phyloP scores from a whole-genome alignment of 2,888 invertebrate species.

The Apotomis turbidana region DNA sequence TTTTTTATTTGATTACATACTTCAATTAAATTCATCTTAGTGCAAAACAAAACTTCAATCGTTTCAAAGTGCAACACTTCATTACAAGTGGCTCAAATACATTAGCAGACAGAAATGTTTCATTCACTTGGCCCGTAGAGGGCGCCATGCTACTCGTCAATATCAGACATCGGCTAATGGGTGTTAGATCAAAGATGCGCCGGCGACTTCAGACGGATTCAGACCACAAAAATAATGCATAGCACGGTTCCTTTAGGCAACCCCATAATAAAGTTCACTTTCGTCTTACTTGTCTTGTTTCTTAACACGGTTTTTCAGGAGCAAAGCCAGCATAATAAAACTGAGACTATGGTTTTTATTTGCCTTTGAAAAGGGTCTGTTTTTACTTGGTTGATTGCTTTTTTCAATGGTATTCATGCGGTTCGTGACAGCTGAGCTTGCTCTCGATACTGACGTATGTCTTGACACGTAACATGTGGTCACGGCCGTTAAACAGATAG shows the following conservation, averaged over 20 bases:
- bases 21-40: neutral
- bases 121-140: conserved; percentile 7
- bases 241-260: too few species aligned
- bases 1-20: too few species aligned
- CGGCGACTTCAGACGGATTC: conserved; percentile 19
- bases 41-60: conserved; percentile 15
- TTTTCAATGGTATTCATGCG: conserved; percentile 1
- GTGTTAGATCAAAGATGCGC: conserved; percentile 38
- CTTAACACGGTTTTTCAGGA: conserved; percentile 13
- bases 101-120: conserved; percentile 18
- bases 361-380: neutral
- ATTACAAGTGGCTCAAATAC: conserved; percentile 16
- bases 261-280: neutral
- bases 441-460: conserved; percentile 26
- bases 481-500: conserved; percentile 1
- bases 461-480: conserved; percentile 33
- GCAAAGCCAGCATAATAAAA: conserved; percentile 1
- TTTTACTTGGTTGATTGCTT: neutral
- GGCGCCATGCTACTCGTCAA: conserved; percentile 27
- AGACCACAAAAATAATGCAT: conserved; percentile 14
- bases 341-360: neutral
- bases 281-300: neutral
- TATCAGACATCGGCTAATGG: conserved; percentile 40
- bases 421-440: conserved; percentile 22
- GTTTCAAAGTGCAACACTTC: conserved; percentile 1